Conservation (phyloP, 2,888 invertebrate genomes). For the Melolontha melolontha region DNA sequence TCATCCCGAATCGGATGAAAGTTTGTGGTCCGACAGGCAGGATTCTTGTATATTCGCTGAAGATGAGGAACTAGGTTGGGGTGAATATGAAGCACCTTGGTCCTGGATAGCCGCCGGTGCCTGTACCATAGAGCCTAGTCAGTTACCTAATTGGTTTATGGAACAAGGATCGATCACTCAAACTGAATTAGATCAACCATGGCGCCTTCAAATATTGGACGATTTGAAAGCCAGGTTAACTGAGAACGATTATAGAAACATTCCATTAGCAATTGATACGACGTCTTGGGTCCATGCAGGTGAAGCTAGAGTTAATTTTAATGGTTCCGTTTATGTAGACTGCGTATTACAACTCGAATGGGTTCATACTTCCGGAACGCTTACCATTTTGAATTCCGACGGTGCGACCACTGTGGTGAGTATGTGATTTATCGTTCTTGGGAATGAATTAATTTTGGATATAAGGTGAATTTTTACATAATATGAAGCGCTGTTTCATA, state of each 20-base stretch:
- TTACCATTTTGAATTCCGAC: conserved; percentile 82
- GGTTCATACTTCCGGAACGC: conserved; percentile 75
- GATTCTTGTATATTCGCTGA: conserved; percentile 85
- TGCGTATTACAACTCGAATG: conserved; percentile 86
- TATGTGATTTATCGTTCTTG: background rate
- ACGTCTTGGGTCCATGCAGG: conserved; percentile 89
- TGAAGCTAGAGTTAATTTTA: conserved; percentile 72
- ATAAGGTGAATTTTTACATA: no score
- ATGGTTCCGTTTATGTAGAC: conserved; percentile 72
- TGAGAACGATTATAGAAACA: conserved; percentile 64
- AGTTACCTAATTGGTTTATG: conserved; percentile 81
- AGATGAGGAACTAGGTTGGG: conserved; percentile 84
- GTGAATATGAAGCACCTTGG: conserved; percentile 85
- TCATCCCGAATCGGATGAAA: conserved; percentile 87
- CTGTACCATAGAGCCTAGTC: conserved; percentile 77
- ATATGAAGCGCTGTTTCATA: no score
- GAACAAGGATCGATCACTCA: conserved; percentile 61
- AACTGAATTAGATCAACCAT: conserved; percentile 77
- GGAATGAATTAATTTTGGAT: no score
- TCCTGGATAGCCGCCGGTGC: conserved; percentile 79
- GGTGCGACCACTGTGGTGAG: conserved; percentile 80
- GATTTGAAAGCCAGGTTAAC: conserved; percentile 71
- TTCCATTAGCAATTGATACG: conserved; percentile 82
- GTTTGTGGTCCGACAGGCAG: conserved; percentile 78
- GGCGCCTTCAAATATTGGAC: conserved; percentile 81